Conservation (phyloP, 2,113 vertebrate genomes). For the Galeopterus variegatus region DNA sequence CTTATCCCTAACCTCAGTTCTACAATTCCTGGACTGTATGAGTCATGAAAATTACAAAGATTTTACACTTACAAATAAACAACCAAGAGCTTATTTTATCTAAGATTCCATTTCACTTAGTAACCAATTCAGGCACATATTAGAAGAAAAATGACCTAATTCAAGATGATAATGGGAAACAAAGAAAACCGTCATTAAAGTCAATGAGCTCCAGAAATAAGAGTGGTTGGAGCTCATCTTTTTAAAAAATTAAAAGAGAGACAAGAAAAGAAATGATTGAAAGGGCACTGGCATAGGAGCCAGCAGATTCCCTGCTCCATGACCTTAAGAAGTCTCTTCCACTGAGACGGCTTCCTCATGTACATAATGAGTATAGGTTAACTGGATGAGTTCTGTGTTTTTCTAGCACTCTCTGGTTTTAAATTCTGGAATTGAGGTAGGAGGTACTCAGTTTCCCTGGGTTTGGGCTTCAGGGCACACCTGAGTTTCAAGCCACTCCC, state of each 20-base stretch:
- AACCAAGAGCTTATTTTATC: conserved; percentile 64
- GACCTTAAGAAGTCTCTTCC: not conserved
- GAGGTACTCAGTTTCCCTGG: no score
- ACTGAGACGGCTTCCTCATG: not conserved
- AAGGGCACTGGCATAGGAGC: not conserved
- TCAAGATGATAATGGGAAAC: conserved; percentile 61
- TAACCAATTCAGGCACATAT: conserved; percentile 65
- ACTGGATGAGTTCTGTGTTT: not conserved
- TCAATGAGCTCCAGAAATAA: conserved; percentile 49
- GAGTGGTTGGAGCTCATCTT: not conserved
- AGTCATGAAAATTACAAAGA: conserved; percentile 59
- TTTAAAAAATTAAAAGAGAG: conserved; percentile 2
- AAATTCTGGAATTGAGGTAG: not conserved
- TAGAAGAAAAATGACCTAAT: conserved; percentile 70
- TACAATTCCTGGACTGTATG: not conserved
- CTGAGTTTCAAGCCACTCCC: no score
- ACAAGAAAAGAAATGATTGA: not conserved
- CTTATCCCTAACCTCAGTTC: not conserved
- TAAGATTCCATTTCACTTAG: conserved; percentile 60
- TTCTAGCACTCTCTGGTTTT: not conserved
- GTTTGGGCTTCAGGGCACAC: no score
- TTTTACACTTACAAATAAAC: conserved; percentile 59
- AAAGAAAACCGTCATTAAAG: conserved; percentile 58
- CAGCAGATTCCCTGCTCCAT: not conserved
- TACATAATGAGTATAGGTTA: not conserved